phyloP scores from a whole-genome alignment of 2,797 vertebrate genomes.

The Sebastes baramenuke region DNA sequence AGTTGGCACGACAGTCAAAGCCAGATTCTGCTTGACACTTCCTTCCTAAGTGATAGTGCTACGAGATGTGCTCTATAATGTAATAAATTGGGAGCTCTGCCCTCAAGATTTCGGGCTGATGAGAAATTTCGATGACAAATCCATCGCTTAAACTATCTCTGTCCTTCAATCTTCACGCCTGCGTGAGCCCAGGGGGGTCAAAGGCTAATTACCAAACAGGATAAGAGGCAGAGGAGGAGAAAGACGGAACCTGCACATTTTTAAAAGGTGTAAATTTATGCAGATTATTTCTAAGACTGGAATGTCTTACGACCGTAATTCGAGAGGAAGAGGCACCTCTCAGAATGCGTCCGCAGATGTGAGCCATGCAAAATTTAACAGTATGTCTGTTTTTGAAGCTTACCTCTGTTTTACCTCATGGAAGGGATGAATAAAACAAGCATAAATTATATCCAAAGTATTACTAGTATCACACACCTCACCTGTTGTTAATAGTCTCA shows the following conservation, averaged over 20 bases:
- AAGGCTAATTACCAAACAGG: conserved; percentile 77
- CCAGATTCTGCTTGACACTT: conserved; percentile 66
- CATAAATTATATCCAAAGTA: neutral
- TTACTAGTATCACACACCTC: neutral
- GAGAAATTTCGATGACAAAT: conserved; percentile 73
- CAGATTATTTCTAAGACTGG: conserved; percentile 63
- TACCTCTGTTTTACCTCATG: conserved; percentile 7
- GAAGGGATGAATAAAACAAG: neutral
- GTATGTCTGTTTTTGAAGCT: neutral
- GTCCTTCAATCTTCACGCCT: conserved; percentile 65
- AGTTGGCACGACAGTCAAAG: conserved; percentile 68
- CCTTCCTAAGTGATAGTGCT: conserved; percentile 60
- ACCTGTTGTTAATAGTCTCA: neutral
- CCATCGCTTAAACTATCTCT: conserved; percentile 66
- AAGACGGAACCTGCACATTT: conserved; percentile 61
- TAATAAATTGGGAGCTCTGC: conserved; percentile 72
- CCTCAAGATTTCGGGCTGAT: conserved; percentile 70
- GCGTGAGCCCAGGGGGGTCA: conserved; percentile 67
- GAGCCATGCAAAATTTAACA: conserved; percentile 20
- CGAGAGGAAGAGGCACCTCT: conserved; percentile 17
- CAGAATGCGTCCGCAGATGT: neutral
- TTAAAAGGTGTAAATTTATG: conserved; percentile 77
- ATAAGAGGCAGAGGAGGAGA: conserved; percentile 63
- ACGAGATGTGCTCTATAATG: conserved; percentile 67
- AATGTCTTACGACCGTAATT: conserved; percentile 55